Conservation (phyloP, 2,113 vertebrate species). For the Alces alces region DNA sequence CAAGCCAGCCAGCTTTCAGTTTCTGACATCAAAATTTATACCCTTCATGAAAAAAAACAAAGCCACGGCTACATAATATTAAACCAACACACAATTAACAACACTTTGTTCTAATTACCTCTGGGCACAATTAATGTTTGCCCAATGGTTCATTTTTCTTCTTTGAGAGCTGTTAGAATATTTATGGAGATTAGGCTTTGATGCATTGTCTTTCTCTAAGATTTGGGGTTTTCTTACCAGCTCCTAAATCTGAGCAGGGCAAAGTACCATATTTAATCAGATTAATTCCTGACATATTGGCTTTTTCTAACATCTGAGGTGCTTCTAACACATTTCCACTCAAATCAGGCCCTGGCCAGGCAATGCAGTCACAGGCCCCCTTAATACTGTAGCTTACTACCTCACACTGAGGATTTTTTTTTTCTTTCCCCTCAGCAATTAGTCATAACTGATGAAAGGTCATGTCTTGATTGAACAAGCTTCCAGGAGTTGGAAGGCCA, state of each 20-base stretch:
- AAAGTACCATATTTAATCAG: conserved; percentile 49
- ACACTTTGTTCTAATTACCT: conserved; percentile 80
- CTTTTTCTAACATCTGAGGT: not conserved
- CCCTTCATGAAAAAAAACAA: conserved; percentile 58
- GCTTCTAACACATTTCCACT: conserved; percentile 10
- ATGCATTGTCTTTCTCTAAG: conserved; percentile 46
- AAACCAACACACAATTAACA: conserved; percentile 80
- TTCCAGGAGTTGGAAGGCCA: conserved; percentile 23
- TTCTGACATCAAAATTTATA: conserved; percentile 74
- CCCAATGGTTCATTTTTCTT: conserved; percentile 73
- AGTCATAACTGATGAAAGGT: conserved; percentile 56
- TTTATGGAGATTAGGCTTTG: conserved; percentile 67
- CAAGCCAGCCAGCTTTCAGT: conserved; percentile 60
- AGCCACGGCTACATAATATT: conserved; percentile 52
- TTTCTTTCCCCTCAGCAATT: conserved; percentile 30
- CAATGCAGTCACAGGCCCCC: not conserved
- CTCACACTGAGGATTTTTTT: not conserved
- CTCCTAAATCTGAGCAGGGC: not conserved
- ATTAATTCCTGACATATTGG: conserved; percentile 53
- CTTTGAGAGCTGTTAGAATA: conserved; percentile 69
- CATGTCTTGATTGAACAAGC: conserved; percentile 57
- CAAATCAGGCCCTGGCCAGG: not conserved
- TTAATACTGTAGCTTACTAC: not conserved
- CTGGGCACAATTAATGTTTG: conserved; percentile 74
- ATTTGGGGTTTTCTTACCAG: conserved; percentile 25